These are phyloP conservation scores for Neotoma lepida DNA, from an alignment of 2,113 vertebrate genomes.

Conservation along the genomic window DNA sequence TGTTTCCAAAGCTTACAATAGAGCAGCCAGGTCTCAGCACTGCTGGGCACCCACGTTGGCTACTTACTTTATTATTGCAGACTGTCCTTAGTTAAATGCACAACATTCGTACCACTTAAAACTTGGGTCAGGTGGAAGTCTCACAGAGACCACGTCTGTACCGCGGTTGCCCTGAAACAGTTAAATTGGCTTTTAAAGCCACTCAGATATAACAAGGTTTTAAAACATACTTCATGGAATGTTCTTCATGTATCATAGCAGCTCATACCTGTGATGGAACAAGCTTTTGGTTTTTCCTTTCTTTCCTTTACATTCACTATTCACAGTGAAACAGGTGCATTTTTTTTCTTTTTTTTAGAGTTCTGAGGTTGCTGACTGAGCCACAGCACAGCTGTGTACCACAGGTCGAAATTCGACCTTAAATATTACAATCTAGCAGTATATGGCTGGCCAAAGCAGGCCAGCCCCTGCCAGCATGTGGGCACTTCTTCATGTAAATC, in stretches of 20 bases:
- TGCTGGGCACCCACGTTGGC: slow-evolving; percentile 96
- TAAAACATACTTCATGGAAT: slow-evolving; percentile 98
- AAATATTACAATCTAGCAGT: slow-evolving; percentile 93
- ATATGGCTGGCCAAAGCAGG: slow-evolving; percentile 88
- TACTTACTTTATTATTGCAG: slow-evolving; percentile 98
- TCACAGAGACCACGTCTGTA: slow-evolving; percentile 99
- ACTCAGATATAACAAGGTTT: slow-evolving; percentile 96
- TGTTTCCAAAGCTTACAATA: slow-evolving; percentile 96
- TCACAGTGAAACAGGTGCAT: slow-evolving; percentile 98
- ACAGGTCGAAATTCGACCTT: slow-evolving; percentile 90
- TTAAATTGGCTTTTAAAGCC: slow-evolving; percentile 97
- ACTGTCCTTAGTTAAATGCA: slow-evolving; percentile 99
- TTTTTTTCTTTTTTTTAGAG: slow-evolving; percentile 84
- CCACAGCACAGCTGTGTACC: slow-evolving; percentile 95
- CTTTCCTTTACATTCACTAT: slow-evolving; percentile 96
- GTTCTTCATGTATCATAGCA: slow-evolving; percentile 96
- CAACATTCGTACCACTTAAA: slow-evolving; percentile 99
- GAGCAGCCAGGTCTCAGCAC: slow-evolving; percentile 98
- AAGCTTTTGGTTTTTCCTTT: slow-evolving; percentile 88
- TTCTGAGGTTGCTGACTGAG: slow-evolving; percentile 92
- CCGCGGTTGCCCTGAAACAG: slow-evolving; percentile 96
- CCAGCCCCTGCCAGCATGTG: slow-evolving; percentile 92
- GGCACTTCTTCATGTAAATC: slow-evolving; percentile 93
- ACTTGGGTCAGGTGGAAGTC: slow-evolving; percentile 99
- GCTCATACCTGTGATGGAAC: slow-evolving; percentile 94